These are phyloP conservation scores for Agrypnia vestita DNA, from an alignment of 1,140 invertebrate species.

Conservation along the genomic window DNA sequence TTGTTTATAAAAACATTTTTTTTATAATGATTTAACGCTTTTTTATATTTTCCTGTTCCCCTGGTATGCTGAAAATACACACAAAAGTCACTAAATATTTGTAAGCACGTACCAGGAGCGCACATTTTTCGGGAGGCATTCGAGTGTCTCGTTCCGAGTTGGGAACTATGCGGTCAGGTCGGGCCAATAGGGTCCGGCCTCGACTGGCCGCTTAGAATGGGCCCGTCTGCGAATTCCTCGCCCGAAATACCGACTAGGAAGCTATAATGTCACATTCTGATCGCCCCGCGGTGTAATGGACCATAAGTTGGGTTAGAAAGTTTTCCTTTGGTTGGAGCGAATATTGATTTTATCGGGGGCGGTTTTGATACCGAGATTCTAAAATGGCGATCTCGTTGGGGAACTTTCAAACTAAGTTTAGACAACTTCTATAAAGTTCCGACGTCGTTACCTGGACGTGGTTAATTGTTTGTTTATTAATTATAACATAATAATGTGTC, in stretches of 20 bases:
- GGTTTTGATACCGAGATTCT: slow-evolving; percentile 14
- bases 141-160: slow-evolving; percentile 27
- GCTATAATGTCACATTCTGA: slow-evolving; percentile 36
- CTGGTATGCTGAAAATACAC: too few species aligned
- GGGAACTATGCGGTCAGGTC: slow-evolving; percentile 43
- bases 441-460: too few species aligned
- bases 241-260: slow-evolving; percentile 28
- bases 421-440: background rate
- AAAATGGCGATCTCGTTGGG: slow-evolving; percentile 4
- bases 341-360: slow-evolving; percentile 47
- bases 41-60: too few species aligned
- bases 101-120: background rate
- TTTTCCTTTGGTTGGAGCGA: slow-evolving; percentile 22
- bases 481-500: too few species aligned
- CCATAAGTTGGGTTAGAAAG: slow-evolving; percentile 44
- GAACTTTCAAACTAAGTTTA: background rate
- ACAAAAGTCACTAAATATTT: background rate
- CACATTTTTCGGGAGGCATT: slow-evolving; percentile 22
- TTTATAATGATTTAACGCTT: too few species aligned
- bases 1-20: too few species aligned
- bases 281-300: slow-evolving; percentile 20
- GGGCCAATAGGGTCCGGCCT: slow-evolving; percentile 42
- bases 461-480: too few species aligned
- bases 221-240: slow-evolving; percentile 28
- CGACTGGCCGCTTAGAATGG: slow-evolving; percentile 39